Conservation (phyloP, 2,113 vertebrate genomes). For the Cyrtonyx montezumae region DNA sequence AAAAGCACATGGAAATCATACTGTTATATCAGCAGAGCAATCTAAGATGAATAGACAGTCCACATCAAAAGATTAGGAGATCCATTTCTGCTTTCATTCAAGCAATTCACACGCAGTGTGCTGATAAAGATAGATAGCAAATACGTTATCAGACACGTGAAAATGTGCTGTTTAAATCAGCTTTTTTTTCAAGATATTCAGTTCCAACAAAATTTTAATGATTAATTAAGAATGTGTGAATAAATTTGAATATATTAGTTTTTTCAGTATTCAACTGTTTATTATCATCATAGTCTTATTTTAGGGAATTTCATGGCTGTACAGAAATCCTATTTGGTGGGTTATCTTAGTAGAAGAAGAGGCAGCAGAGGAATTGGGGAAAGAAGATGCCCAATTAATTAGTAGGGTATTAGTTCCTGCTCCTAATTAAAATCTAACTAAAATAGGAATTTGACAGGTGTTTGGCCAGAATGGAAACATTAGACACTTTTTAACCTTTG, state of each 20-base stretch:
- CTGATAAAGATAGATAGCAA: not conserved
- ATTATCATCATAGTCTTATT: constrained; percentile 48
- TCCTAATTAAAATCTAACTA: constrained; percentile 70
- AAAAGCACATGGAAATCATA: not conserved
- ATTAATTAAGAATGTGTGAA: constrained; percentile 59
- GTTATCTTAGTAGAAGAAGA: constrained; percentile 8
- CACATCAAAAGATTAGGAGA: not conserved
- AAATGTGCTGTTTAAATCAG: constrained; percentile 6
- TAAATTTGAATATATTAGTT: constrained; percentile 55
- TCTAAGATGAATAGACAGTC: not conserved
- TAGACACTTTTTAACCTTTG: constrained; percentile 34
- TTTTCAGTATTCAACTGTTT: constrained; percentile 38
- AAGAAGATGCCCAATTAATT: constrained; percentile 70
- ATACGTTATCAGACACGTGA: constrained; percentile 23
- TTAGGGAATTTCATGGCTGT: constrained; percentile 33
- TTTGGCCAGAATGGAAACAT: constrained; percentile 59
- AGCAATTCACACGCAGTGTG: not conserved
- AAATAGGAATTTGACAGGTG: constrained; percentile 71
- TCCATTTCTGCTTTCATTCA: constrained; percentile 1
- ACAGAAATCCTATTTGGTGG: constrained; percentile 2
- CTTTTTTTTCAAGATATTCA: not conserved
- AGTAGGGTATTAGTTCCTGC: constrained; percentile 60
- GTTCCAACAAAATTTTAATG: constrained; percentile 27
- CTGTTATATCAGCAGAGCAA: not conserved
- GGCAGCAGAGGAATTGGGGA: constrained; percentile 24